These are phyloP conservation scores for Leucania comma DNA, from an alignment of 2,888 invertebrate genomes.

Conservation along the genomic window DNA sequence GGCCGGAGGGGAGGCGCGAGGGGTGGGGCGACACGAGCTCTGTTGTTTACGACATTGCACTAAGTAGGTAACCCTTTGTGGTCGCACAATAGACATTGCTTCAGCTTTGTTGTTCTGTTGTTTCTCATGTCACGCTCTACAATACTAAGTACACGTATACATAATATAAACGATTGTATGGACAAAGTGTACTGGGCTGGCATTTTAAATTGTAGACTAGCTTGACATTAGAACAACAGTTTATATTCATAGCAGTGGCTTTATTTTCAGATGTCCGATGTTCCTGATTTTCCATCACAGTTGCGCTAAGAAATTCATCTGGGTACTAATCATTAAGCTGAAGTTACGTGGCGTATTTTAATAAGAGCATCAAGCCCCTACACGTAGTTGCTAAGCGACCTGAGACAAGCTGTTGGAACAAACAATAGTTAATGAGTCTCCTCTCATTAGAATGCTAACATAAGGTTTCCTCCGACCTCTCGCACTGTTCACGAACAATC, in stretches of 20 bases:
- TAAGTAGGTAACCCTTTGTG: slow-evolving; percentile 69
- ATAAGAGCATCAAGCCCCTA: not conserved
- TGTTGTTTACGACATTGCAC: slow-evolving; percentile 54
- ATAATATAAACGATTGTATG: slow-evolving; percentile 13
- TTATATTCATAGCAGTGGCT: not conserved
- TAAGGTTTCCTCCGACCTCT: slow-evolving; percentile 14
- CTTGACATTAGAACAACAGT: not conserved
- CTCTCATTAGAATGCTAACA: slow-evolving; percentile 14
- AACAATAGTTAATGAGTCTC: slow-evolving; percentile 3
- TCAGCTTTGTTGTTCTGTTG: slow-evolving; percentile 63
- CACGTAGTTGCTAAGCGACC: not conserved
- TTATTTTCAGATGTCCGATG: not conserved
- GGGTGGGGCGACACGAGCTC: slow-evolving; percentile 31
- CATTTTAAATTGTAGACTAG: slow-evolving; percentile 11
- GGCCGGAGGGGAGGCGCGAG: slow-evolving; percentile 29
- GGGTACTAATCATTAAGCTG: not conserved
- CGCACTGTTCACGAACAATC: slow-evolving; percentile 10
- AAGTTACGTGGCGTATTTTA: not conserved
- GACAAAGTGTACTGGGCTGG: slow-evolving; percentile 6
- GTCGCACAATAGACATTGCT: slow-evolving; percentile 59
- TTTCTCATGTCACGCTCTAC: slow-evolving; percentile 56
- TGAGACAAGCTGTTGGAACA: slow-evolving; percentile 2
- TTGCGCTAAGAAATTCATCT: not conserved
- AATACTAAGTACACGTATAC: slow-evolving; percentile 24
- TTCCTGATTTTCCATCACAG: not conserved